These are phyloP conservation scores for Bergia puertoricense DNA, from an alignment of 92 coral and sea anemone genomes.

Conservation along the genomic window DNA sequence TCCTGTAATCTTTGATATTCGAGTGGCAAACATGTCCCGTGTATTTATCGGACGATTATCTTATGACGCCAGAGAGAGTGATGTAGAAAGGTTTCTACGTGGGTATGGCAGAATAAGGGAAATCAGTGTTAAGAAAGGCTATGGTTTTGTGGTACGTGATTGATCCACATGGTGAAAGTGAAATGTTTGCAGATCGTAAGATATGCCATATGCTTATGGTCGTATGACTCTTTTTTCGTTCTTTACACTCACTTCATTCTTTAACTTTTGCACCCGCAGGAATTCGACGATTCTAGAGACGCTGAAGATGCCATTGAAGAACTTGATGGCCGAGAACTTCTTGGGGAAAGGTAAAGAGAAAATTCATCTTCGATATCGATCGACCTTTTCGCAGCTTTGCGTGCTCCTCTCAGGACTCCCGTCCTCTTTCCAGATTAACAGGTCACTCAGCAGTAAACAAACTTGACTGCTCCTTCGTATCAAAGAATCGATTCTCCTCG, in stretches of 20 bases:
- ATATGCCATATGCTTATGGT: too few species aligned
- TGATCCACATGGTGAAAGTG: neutral
- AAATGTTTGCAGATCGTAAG: too few species aligned
- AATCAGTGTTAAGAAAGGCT: conserved; percentile 85
- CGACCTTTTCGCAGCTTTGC: neutral
- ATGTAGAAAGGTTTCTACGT: conserved; percentile 78
- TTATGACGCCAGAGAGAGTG: conserved; percentile 74
- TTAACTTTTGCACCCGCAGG: conserved; percentile 45
- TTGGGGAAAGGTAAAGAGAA: conserved; percentile 72
- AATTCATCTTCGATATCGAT: too few species aligned
- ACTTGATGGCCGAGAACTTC: conserved; percentile 76
- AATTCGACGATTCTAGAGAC: conserved; percentile 91
- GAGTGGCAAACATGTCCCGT: conserved; percentile 65
- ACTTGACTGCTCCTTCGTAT: too few species aligned
- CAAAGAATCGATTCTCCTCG: too few species aligned
- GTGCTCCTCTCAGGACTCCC: neutral
- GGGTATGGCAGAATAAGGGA: conserved; percentile 79
- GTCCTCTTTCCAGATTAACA: too few species aligned
- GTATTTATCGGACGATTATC: conserved; percentile 84
- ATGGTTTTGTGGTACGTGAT: conserved; percentile 81
- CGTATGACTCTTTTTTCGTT: neutral
- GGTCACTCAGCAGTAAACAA: too few species aligned
- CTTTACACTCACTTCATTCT: neutral
- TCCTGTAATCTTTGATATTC: neutral
- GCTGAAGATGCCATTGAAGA: conserved; percentile 93